Evolutionary conservation across 2,797 vertebrate species (phyloP).

Genomic region (Staurois parvus): DNA sequence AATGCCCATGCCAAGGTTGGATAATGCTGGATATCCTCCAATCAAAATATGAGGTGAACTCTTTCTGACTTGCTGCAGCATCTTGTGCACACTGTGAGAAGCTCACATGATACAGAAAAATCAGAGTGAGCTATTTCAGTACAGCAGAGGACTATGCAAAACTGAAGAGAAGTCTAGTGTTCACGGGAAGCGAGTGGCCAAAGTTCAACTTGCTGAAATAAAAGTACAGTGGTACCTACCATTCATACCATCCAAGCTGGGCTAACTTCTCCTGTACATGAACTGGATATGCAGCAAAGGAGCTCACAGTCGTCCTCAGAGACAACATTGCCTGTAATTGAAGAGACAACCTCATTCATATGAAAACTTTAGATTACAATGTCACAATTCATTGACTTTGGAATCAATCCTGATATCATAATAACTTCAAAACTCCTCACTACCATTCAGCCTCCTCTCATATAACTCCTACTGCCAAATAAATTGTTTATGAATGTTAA

Average conservation of each 20-base stretch:
- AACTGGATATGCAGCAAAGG: conserved; percentile 55
- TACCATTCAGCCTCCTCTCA: background rate
- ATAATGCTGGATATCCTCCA: too few species aligned
- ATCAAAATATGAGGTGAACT: too few species aligned
- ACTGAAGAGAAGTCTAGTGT: too few species aligned
- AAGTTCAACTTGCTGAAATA: background rate
- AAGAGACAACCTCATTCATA: conserved; percentile 11
- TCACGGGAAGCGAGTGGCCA: too few species aligned
- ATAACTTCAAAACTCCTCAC: background rate
- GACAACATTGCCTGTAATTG: conserved; percentile 49
- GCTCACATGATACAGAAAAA: too few species aligned
- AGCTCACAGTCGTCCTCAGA: conserved; percentile 9
- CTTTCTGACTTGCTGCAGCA: too few species aligned
- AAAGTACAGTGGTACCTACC: conserved; percentile 40
- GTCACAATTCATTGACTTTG: conserved; percentile 28
- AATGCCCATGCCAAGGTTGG: too few species aligned
- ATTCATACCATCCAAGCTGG: conserved; percentile 60
- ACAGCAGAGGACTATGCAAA: too few species aligned
- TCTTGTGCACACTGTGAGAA: too few species aligned
- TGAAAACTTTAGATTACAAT: conserved; percentile 19
- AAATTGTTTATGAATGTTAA: conserved; percentile 13
- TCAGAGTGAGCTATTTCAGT: too few species aligned
- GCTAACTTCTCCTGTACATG: conserved; percentile 54
- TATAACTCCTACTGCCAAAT: background rate
- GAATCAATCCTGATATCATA: conserved; percentile 3